A percentile compares a stretch with the other conserved stretches of the same genome.
Evolutionary conservation across 2,888 invertebrate genomes (phyloP).

Genomic region (Germaria angustata): DNA sequence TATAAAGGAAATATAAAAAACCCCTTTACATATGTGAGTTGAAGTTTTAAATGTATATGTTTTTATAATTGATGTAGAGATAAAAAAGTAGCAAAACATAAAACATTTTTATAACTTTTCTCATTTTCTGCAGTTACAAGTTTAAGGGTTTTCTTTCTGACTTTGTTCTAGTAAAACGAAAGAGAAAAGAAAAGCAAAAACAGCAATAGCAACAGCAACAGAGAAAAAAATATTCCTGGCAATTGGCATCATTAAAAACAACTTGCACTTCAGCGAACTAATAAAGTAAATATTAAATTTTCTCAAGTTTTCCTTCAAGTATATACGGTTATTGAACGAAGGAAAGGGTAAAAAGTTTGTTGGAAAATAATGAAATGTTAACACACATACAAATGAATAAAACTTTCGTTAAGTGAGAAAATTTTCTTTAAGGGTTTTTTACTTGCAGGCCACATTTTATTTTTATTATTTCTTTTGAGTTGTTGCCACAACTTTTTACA

Average conservation of each 20-base stretch:
- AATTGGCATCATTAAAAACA: conserved; percentile 65
- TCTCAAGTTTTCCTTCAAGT: conserved; percentile 26
- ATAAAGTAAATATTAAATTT: conserved; percentile 65
- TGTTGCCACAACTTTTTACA: conserved; percentile 50
- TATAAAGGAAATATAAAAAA: background rate
- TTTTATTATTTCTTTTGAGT: conserved; percentile 19
- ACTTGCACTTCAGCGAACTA: conserved; percentile 64
- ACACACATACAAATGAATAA: conserved; percentile 13
- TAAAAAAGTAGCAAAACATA: background rate
- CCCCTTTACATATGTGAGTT: background rate
- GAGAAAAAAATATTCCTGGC: conserved; percentile 37
- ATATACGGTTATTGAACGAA: conserved; percentile 9
- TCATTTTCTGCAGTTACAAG: conserved; percentile 52
- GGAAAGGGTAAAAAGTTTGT: background rate
- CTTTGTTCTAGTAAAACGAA: background rate
- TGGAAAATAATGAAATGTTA: conserved; percentile 22
- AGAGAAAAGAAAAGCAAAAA: background rate
- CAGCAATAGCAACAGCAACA: background rate
- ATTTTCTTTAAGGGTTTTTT: conserved; percentile 41
- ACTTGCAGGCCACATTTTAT: conserved; percentile 32
- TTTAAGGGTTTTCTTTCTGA: conserved; percentile 33
- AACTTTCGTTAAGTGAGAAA: conserved; percentile 44
- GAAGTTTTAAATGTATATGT: background rate
- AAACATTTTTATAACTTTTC: conserved; percentile 51
- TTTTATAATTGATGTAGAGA: conserved; percentile 20